Conservation (phyloP, 2,113 vertebrate genomes). For the Mormoops blainvillei region DNA sequence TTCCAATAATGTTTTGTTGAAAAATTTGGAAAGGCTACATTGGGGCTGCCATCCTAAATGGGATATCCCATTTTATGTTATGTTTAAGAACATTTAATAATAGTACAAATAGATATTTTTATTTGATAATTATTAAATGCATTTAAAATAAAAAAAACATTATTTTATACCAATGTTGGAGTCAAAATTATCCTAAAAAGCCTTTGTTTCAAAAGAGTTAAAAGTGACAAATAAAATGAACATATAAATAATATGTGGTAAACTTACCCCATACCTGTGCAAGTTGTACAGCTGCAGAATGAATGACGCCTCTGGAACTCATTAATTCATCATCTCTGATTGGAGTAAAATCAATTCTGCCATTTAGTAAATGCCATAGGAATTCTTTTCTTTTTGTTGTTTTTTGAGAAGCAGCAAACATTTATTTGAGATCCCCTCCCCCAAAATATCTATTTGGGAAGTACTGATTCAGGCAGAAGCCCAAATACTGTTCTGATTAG, state of each 20-base stretch:
- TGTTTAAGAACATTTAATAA: constrained; percentile 15
- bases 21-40: neutral
- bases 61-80: neutral
- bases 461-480: too few relatives aligned
- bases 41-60: neutral
- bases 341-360: neutral
- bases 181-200: neutral
- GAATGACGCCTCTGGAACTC: neutral
- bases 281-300: neutral
- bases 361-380: neutral
- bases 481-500: neutral
- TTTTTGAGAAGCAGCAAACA: neutral
- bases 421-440: neutral
- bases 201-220: neutral
- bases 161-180: neutral
- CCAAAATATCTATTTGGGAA: neutral
- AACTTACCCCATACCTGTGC: neutral
- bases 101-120: neutral
- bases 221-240: neutral
- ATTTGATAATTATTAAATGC: neutral
- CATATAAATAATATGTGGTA: neutral
- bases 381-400: too few relatives aligned
- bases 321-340: neutral
- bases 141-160: neutral
- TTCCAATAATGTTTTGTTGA: constrained; percentile 2